Evolutionary conservation across 2,113 vertebrate genomes (phyloP), one percentile per base, ranked within the genome.

Genomic region (Bos indicus): DNA sequence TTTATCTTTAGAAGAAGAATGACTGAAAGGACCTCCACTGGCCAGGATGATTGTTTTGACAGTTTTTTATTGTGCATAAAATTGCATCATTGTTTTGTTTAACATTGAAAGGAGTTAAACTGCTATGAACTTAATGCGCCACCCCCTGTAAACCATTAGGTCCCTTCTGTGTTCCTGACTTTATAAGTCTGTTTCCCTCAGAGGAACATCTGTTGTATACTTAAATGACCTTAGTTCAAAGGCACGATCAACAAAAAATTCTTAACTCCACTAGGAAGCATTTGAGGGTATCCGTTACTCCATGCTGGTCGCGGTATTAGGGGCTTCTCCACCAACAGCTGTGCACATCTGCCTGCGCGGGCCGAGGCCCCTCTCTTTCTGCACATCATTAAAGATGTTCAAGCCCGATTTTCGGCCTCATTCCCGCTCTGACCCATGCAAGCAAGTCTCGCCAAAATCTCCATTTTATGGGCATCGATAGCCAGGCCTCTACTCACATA

Each of bases 191-290:
- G 97, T 98, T 98, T 98, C 97, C 98, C 98, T 98, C 94, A 56
- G 92, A 98, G 97, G 93, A 99, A 97, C 98, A 99, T 98, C 98
- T 98, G 98, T 88, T 98, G 97, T 96, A 89, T 98, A 96, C 98
- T 99, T 98, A 97, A 95, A 92, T 97, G 98, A 92, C 98, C 97
- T 98, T 96, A 98, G 98, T 98, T 99, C 98, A 98, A 98, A 99
- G 98, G 96, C 97, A 98, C 88, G 97, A 97, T 98, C 97, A 98
- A 96, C 97, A 98, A 98, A 97, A 98, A 98, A 89, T 59, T 98
- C 97, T 84, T 67, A 97, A 95, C 94, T 98, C 96, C 94, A 43
- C 97, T 80, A 96, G 97, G 98, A 97, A 95, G 97, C 33, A 46
- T 97, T 98, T 64, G 92, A 90, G 94, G 92, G 98, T 98, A 97